phyloP scores from a whole-genome alignment of 2,113 vertebrate species.

The Cranoglanis bouderius region DNA sequence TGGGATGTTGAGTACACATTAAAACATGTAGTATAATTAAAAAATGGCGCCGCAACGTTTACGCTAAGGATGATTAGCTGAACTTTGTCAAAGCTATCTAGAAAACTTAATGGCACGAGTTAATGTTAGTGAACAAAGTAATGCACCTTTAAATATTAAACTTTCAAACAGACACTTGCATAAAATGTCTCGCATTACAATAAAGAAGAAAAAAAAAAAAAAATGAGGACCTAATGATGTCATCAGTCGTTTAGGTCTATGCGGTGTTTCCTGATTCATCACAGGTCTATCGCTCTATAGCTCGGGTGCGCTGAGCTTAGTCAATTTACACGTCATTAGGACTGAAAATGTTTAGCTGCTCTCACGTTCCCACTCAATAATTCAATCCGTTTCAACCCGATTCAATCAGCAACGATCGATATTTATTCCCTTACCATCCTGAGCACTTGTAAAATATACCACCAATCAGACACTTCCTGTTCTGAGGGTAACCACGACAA shows the following conservation, averaged over 20 bases:
- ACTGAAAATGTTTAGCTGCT: background rate
- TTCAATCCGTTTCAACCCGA: constrained; percentile 1
- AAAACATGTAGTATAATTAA: background rate
- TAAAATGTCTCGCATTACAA: background rate
- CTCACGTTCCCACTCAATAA: background rate
- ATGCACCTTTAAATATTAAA: background rate
- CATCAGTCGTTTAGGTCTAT: background rate
- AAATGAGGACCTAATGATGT: background rate
- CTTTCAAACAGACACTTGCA: background rate
- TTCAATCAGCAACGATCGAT: background rate
- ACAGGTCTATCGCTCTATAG: background rate
- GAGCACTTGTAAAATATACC: constrained; percentile 15
- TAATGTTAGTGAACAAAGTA: background rate
- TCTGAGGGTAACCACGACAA: constrained; percentile 35
- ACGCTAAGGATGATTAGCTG: background rate
- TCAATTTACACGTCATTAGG: background rate
- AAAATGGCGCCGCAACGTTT: background rate
- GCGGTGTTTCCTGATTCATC: background rate
- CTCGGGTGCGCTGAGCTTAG: background rate
- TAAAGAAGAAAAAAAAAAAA: background rate
- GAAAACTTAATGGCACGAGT: background rate
- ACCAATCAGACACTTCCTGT: constrained; percentile 34
- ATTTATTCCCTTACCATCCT: background rate
- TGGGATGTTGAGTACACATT: background rate
- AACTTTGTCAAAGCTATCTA: background rate